Evolutionary conservation across 2,113 vertebrate species (phyloP), one percentile per base, ranked within the genome.

Genomic region (Xiphias gladius): DNA sequence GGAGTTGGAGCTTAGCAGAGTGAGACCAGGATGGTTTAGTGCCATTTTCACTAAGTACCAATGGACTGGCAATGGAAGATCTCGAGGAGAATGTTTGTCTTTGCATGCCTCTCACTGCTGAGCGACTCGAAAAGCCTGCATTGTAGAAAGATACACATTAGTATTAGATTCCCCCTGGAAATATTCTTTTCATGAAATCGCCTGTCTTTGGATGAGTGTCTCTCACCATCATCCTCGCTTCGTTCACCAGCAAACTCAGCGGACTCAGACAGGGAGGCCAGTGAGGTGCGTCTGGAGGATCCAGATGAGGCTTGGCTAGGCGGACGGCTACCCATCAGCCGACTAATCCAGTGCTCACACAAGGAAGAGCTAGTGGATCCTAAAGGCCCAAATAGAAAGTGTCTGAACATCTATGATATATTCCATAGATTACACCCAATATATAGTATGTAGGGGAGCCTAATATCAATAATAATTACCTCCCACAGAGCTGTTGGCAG

Each of bases 291-390:
- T 50, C 98, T 95, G 0, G 98, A 99, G 0, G 98, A 99, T 0
- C 98, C 97, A 0, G 97, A 98, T 0, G 98, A 99, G 22, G 98
- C 97, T 19, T 99, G 91, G 73, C 98, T 99, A 54, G 98, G 97
- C 26, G 97, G 98, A 73, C 96, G 97, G 94, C 98, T 99, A 10
- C 98, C 98, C 0, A 97, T 97, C 16, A 99, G 96, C 1, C 98
- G 95, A 86, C 97, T 99, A 66, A 99, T 95, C 98, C 98, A 99
- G 95, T 99, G 98, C 84, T 99, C 98, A 7, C 97, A 99, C 83
- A 99, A 86, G 0, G 98, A 99, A 1, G 98, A 99, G 84, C 98
- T 99, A 7, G 98, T 99, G 80, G 98, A 99, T 68, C 98, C 98
- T 99, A 78, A 70, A 77, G 48, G 22, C 9, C 80, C 43, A 61